These are phyloP conservation scores for Mactra quadrangularis DNA, from an alignment of 1,140 invertebrate genomes.

Conservation along the genomic window DNA sequence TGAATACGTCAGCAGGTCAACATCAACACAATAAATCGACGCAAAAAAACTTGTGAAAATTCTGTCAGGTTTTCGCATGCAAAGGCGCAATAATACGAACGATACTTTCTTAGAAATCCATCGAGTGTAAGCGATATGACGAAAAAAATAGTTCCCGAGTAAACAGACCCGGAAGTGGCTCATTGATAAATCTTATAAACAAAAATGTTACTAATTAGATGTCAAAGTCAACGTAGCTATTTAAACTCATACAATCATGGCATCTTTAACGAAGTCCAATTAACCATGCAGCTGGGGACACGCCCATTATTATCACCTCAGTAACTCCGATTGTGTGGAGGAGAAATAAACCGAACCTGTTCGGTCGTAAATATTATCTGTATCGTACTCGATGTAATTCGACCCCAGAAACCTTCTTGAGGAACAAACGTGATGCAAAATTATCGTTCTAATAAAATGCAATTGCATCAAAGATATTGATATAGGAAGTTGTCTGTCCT, in stretches of 20 bases:
- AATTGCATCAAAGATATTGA: conserved; percentile 39
- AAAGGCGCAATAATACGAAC: too few species aligned
- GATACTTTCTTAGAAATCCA: too few species aligned
- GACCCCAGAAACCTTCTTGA: background rate
- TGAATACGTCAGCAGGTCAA: too few species aligned
- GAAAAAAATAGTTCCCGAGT: too few species aligned
- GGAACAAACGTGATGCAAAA: background rate
- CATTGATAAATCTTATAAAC: too few species aligned
- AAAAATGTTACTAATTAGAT: too few species aligned
- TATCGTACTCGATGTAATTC: background rate
- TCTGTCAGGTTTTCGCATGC: too few species aligned
- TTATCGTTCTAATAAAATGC: conserved; percentile 21
- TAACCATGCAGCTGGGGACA: conserved; percentile 34
- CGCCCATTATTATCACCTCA: conserved; percentile 31
- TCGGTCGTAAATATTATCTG: conserved; percentile 32
- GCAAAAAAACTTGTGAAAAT: too few species aligned
- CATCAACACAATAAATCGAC: too few species aligned
- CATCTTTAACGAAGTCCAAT: conserved; percentile 17
- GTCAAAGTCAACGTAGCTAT: too few species aligned
- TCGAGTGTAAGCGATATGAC: too few species aligned
- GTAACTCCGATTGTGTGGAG: background rate
- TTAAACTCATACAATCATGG: background rate
- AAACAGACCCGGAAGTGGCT: too few species aligned
- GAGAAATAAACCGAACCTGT: conserved; percentile 31
- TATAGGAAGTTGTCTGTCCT: conserved; percentile 29